A percentile compares a stretch with the other conserved stretches of the same genome.
phyloP scores from a whole-genome alignment of 2,888 invertebrate genomes.

The Anoplius nigerrimus region DNA sequence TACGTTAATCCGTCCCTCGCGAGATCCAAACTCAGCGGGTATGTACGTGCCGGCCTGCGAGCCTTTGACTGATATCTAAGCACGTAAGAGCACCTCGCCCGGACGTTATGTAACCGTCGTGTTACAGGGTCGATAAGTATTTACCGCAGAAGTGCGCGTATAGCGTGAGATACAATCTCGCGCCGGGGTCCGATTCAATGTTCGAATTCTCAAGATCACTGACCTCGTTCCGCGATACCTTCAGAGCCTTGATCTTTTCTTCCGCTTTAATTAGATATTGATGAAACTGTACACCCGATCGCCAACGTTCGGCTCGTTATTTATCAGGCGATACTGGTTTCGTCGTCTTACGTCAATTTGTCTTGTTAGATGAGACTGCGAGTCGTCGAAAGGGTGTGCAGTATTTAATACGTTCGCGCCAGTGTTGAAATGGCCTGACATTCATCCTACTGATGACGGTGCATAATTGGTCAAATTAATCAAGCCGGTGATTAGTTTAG shows the following conservation, averaged over 20 bases:
- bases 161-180: constrained; percentile 34
- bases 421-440: no score
- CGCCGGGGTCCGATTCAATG: constrained; percentile 36
- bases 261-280: constrained; percentile 13
- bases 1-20: constrained; percentile 46
- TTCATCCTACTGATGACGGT: no score
- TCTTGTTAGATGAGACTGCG: no score
- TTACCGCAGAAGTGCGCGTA: constrained; percentile 22
- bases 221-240: constrained; percentile 39
- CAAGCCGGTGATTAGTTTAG: no score
- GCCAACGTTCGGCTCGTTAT: no score
- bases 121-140: constrained; percentile 25
- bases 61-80: constrained; percentile 21
- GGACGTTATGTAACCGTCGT: constrained; percentile 34
- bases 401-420: no score
- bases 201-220: constrained; percentile 49
- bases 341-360: no score
- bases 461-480: no score
- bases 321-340: no score
- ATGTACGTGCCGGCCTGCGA: constrained; percentile 20
- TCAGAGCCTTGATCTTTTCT: constrained; percentile 23
- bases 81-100: constrained; percentile 22
- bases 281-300: background rate
- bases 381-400: no score
- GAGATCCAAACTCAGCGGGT: constrained; percentile 4